These are phyloP conservation scores for Ardeotis arabs DNA, from an alignment of 2,113 vertebrate species.

Conservation along the genomic window DNA sequence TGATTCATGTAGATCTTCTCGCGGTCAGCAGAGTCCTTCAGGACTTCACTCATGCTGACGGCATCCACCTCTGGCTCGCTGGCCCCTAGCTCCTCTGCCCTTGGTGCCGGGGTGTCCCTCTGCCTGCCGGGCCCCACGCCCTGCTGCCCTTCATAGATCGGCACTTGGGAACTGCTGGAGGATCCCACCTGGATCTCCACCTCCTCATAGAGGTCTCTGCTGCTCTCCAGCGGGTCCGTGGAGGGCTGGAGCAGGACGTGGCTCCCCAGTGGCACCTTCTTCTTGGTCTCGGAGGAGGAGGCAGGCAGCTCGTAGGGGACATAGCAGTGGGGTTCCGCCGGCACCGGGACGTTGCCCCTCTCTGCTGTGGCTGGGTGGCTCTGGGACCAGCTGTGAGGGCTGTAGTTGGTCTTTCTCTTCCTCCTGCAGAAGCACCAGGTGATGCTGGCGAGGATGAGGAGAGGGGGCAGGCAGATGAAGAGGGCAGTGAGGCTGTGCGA, in stretches of 20 bases:
- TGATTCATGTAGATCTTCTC: slow-evolving; percentile 90
- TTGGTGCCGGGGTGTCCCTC: neutral
- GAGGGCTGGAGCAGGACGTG: slow-evolving; percentile 78
- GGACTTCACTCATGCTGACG: slow-evolving; percentile 84
- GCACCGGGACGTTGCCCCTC: neutral
- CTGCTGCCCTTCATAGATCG: neutral
- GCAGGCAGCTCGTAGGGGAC: slow-evolving; percentile 31
- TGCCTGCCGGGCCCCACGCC: neutral
- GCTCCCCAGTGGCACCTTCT: slow-evolving; percentile 75
- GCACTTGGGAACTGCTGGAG: slow-evolving; percentile 71
- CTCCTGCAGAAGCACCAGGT: slow-evolving; percentile 83
- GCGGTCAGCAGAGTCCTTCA: slow-evolving; percentile 86
- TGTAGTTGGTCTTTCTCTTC: slow-evolving; percentile 72
- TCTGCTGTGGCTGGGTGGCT: neutral
- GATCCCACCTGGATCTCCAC: slow-evolving; percentile 81
- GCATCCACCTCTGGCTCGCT: slow-evolving; percentile 78
- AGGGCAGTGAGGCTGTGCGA: slow-evolving; percentile 77
- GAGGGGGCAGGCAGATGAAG: slow-evolving; percentile 82
- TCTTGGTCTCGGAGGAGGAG: neutral
- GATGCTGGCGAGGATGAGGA: slow-evolving; percentile 71
- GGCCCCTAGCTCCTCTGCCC: slow-evolving; percentile 12
- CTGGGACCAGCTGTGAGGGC: slow-evolving; percentile 64
- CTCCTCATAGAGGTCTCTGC: slow-evolving; percentile 84
- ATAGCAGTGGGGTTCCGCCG: slow-evolving; percentile 59
- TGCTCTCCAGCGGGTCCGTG: slow-evolving; percentile 70